These are phyloP conservation scores for Pelagia noctiluca DNA, from an alignment of 30 jellyfish, hydroid and myxozoan species.

Conservation along the genomic window DNA sequence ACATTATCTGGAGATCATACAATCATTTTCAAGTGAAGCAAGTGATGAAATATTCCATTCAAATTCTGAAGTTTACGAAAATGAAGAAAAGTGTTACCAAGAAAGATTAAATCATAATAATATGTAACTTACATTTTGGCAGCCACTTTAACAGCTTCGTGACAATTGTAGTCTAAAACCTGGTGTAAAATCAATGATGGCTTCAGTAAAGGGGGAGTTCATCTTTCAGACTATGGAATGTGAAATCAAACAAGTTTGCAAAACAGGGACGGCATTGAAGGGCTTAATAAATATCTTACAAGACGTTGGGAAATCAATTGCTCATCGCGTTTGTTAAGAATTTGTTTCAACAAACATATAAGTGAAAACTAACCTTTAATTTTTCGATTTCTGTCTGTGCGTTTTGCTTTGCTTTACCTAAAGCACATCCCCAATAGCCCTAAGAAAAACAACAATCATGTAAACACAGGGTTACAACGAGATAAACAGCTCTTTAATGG, in stretches of 20 bases:
- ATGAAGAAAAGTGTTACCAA: neutral
- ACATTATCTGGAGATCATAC: slow-evolving; percentile 18
- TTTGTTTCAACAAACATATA: too few relatives aligned
- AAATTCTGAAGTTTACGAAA: neutral
- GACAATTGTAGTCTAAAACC: slow-evolving; percentile 80
- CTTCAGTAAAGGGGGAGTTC: neutral
- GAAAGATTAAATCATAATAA: neutral
- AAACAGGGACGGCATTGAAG: too few relatives aligned
- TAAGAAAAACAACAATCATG: slow-evolving; percentile 27
- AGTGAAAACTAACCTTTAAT: slow-evolving; percentile 76
- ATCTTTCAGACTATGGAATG: too few relatives aligned
- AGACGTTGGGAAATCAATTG: too few relatives aligned
- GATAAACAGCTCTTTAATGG: neutral
- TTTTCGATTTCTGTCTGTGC: slow-evolving; percentile 99
- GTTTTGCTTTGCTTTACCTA: slow-evolving; percentile 98
- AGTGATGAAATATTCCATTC: too few relatives aligned
- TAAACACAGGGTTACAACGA: neutral
- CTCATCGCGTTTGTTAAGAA: too few relatives aligned
- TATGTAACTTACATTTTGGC: slow-evolving; percentile 85
- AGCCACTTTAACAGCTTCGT: slow-evolving; percentile 91
- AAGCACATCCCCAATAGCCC: slow-evolving; percentile 99
- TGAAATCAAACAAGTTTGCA: too few relatives aligned
- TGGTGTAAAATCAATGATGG: slow-evolving; percentile 9
- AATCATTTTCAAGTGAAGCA: too few relatives aligned
- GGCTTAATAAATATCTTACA: too few relatives aligned